These are phyloP conservation scores for Crocodylus rhombifer DNA, from an alignment of 2,797 vertebrate genomes.

Conservation along the genomic window DNA sequence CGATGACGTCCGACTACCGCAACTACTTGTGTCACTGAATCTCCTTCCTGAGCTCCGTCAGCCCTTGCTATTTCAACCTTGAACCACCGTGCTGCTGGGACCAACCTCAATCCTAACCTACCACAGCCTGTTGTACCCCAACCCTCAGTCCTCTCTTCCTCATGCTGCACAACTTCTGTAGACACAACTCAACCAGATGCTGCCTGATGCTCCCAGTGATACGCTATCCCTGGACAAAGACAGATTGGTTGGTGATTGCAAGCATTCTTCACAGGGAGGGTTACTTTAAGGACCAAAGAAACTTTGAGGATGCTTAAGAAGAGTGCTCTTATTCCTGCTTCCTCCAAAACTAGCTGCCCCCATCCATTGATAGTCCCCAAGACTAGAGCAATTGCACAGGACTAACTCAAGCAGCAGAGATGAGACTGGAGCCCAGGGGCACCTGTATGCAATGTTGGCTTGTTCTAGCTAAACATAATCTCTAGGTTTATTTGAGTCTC, in stretches of 20 bases:
- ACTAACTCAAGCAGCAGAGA: not conserved
- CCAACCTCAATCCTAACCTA: not conserved
- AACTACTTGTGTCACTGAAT: not conserved
- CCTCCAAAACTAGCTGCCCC: not conserved
- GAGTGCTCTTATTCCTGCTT: not conserved
- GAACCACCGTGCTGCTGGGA: not conserved
- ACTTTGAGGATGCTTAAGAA: slow-evolving; percentile 22
- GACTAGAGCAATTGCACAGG: not conserved
- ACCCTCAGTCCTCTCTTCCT: not conserved
- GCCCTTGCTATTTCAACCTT: not conserved
- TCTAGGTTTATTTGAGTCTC: too few species aligned
- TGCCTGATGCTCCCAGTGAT: not conserved
- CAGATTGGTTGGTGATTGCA: fast-evolving
- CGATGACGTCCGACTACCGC: not conserved
- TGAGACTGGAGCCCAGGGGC: not conserved
- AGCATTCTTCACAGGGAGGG: not conserved
- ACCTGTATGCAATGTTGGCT: too few species aligned
- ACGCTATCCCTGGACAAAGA: not conserved
- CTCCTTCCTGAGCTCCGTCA: not conserved
- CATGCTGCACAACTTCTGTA: not conserved
- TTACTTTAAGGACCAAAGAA: not conserved
- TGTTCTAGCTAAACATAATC: too few species aligned
- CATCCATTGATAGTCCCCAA: not conserved
- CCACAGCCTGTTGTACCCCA: not conserved
- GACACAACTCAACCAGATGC: not conserved